Percentiles rank a stretch among this genome's conserved stretches.
Conservation (phyloP, 2,888 invertebrate genomes). For the Nemoura dubitans region DNA sequence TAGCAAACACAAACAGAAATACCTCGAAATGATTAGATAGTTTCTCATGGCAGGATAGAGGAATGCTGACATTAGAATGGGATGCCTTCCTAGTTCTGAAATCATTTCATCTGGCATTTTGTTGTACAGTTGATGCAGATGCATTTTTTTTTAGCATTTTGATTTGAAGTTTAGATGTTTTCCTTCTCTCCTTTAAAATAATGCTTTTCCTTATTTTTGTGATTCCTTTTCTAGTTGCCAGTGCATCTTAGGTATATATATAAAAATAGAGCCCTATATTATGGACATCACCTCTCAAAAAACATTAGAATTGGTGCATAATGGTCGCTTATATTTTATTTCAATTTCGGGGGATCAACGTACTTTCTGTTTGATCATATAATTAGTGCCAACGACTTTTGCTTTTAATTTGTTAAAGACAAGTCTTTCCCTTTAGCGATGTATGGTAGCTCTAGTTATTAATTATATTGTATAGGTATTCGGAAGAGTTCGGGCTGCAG, state of each 20-base stretch:
- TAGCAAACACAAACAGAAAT: slow-evolving; percentile 96
- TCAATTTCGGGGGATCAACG: background rate
- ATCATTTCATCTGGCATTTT: slow-evolving; percentile 24
- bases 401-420: background rate
- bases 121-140: background rate
- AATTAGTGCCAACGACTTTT: background rate
- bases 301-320: background rate
- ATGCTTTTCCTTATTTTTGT: background rate
- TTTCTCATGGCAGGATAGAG: slow-evolving; percentile 46
- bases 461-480: background rate
- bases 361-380: background rate
- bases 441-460: background rate
- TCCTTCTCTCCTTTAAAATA: background rate
- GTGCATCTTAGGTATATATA: background rate
- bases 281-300: background rate
- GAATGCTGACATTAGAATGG: background rate
- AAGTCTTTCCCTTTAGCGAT: background rate
- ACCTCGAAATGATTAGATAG: slow-evolving; percentile 85
- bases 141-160: background rate
- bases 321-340: background rate
- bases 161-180: background rate
- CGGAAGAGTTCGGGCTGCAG: background rate
- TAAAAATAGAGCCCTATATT: background rate
- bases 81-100: background rate
- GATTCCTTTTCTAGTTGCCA: background rate